These are phyloP conservation scores for Chiroxiphia lanceolata DNA, from an alignment of 2,797 vertebrate species.

Conservation along the genomic window DNA sequence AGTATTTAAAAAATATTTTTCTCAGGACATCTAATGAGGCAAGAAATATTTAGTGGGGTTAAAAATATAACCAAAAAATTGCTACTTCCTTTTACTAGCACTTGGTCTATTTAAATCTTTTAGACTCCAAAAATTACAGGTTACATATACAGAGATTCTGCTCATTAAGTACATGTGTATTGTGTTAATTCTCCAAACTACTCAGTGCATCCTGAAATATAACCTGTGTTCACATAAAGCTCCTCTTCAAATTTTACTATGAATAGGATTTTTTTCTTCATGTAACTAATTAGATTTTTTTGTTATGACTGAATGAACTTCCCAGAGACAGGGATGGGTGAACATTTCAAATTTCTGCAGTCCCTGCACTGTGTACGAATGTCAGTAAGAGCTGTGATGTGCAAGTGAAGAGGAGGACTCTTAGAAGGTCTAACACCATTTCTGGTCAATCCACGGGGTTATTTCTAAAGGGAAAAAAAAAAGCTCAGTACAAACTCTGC, in stretches of 20 bases:
- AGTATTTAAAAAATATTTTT: background rate
- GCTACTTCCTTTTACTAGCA: background rate
- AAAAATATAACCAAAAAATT: background rate
- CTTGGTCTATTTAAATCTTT: background rate
- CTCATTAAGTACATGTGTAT: background rate
- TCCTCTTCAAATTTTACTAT: background rate
- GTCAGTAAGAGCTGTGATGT: background rate
- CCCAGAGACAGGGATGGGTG: background rate
- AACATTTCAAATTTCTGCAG: background rate
- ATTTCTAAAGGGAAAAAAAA: background rate
- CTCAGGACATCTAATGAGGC: background rate
- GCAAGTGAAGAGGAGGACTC: background rate
- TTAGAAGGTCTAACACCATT: background rate
- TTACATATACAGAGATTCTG: background rate
- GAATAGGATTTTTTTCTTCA: background rate
- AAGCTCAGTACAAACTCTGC: background rate
- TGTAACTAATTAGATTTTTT: background rate
- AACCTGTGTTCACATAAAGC: background rate
- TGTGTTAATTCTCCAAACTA: background rate
- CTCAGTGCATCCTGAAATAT: background rate
- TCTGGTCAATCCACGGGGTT: background rate
- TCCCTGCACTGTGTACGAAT: background rate
- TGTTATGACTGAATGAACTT: background rate
- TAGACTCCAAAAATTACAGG: background rate
- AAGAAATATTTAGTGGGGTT: background rate